Evolutionary conservation across 2,888 invertebrate genomes (phyloP), one percentile per base, ranked within the genome.

Genomic region (Dryobota labecula): DNA sequence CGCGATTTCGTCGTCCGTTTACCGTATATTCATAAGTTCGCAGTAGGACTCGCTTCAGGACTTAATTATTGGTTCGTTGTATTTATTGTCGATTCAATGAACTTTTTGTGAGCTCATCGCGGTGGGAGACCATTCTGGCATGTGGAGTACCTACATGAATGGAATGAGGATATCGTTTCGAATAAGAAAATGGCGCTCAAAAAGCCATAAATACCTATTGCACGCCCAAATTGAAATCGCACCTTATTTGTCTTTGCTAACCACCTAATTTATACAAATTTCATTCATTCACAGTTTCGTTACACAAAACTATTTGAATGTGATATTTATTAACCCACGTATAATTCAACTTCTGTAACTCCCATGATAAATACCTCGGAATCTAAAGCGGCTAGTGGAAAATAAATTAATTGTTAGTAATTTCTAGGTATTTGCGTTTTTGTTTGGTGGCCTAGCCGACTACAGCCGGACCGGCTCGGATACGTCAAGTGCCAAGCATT

Each of bases 21-120:
- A 78, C 80, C 62, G 76, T 84, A 86, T 88, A 88, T 89, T 87
- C 85, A 88, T 86, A 80, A 85, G 85, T 88, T 88, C 87, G 63
- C 62, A 60, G 87, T 87, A 89, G 78, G 73, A 72, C 75, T 71
- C 43, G 57, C 60, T 80, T 80, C 85, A 82, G 76, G 76, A 83
- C 82, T 89, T 86, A 85, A 89, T 88, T 85, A 82, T 78, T 84
- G 78, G 76, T 85, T 85, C 82, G 84, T 84, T 49, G 85, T 85
- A 88, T 86, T 82, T 85, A 86, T 84, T 66, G 67, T 61, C 51
- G 61, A 75, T 70, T 78, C 70, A 71, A 65, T 72, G 56, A 58
- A 67, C 67, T 84, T 84, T 83, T 80, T 76, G 54, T 61, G 58
- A 58, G 60, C 9, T 57, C 68, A 57, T 73, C 87, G 71, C 82